Evolutionary conservation across 2,113 vertebrate genomes (phyloP), one percentile per base, ranked within the genome.

Genomic region (Chascanopsetta lugubris): DNA sequence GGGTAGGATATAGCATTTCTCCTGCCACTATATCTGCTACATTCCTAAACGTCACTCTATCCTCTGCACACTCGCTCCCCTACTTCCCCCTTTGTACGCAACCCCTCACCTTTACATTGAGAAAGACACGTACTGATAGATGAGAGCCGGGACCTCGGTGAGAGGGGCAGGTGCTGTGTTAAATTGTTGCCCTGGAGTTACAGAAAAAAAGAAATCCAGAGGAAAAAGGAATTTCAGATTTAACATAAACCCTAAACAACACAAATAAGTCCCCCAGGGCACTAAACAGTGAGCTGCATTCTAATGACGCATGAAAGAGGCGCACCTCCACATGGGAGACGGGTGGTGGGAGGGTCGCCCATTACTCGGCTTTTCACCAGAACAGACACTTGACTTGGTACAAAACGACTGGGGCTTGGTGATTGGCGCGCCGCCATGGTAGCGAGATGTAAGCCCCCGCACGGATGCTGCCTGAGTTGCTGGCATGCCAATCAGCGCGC

Each of bases 201-300:
- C 47, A 64, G 59, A 75, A 76, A 86, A 82, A 85, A 61, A 54
- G 73, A 88, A 73, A 80, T 49, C 58, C 45, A 66, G 62, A 82
- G 74, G 87, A 90, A 91, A 77, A 91, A 94, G 85, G 89, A 92
- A 94, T 96, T 95, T 95, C 87, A 92, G 87, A 95, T 94, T 88
- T 85, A 92, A 90, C 84, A 81, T 87, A 87, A 93, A 89, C 69
- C 78, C 80, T 64, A 87, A 84, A 90, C 88, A 87, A 92, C 45
- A 92, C 93, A 94, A 95, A 95, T 91, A 92, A 91, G 90, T 93
- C 88, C 92, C 93, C 85, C 15, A 59, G 85, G 94, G 94, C 92
- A 85, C 91, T 87, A 84, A 92, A 92, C 92, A 56, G 45, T 69
- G 79, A 87, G 84, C 82, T 84, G 87, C 88, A 87, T 82, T 88